These are phyloP conservation scores for Ophiothrix spiculata DNA, from an alignment of 35 echinoderm and acorn worm genomes.

Conservation along the genomic window DNA sequence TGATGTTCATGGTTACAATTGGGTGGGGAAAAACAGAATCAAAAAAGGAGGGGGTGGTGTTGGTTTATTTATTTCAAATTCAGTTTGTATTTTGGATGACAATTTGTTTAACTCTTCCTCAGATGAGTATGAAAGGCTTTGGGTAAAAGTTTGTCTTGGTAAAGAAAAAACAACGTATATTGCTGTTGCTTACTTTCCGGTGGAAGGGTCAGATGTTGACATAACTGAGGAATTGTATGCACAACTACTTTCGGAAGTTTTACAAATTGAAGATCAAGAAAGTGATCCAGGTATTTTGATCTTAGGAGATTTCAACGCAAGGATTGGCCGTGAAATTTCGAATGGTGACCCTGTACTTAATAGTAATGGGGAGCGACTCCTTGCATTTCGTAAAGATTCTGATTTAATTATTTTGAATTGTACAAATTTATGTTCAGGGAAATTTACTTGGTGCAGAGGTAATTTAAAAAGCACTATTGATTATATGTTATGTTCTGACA, in stretches of 20 bases:
- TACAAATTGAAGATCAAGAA: constrained; percentile 8
- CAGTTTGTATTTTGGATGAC: too few relatives aligned
- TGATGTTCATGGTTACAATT: too few relatives aligned
- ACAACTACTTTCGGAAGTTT: constrained; percentile 18
- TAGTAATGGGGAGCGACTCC: background rate
- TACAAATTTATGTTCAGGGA: background rate
- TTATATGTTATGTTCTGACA: too few relatives aligned
- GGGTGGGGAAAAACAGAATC: too few relatives aligned
- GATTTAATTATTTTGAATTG: constrained; percentile 6
- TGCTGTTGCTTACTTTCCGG: constrained; percentile 19
- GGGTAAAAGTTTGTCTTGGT: too few relatives aligned
- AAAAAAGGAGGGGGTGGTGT: too few relatives aligned
- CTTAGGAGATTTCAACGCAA: constrained; percentile 31
- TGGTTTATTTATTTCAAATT: too few relatives aligned
- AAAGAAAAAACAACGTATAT: too few relatives aligned
- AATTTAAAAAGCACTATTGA: too few relatives aligned
- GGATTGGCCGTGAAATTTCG: background rate
- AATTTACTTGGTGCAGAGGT: too few relatives aligned
- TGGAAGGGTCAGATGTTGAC: background rate
- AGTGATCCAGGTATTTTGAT: constrained; percentile 14
- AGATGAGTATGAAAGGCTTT: too few relatives aligned
- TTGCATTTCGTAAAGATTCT: background rate
- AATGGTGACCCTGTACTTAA: constrained; percentile 10
- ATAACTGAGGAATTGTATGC: constrained; percentile 13
- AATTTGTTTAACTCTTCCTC: too few relatives aligned